phyloP scores from a whole-genome alignment of 2,888 invertebrate genomes.

The Rhogogaster chlorosoma region DNA sequence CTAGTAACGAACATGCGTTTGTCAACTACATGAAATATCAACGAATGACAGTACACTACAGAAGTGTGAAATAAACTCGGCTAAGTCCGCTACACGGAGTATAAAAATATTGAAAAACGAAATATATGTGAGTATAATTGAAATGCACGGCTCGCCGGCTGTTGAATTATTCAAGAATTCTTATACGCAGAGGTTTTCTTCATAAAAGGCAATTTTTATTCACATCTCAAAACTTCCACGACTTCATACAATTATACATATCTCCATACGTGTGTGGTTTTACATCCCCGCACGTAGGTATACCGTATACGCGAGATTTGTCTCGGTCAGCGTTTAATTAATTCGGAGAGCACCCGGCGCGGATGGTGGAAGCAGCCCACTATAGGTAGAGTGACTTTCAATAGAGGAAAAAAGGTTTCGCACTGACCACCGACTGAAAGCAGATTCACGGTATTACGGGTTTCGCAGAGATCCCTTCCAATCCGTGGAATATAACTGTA shows the following conservation, averaged over 20 bases:
- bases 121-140: neutral
- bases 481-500: neutral
- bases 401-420: neutral
- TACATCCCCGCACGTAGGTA: neutral
- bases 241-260: neutral
- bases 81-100: neutral
- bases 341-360: slow-evolving; percentile 3
- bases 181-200: neutral
- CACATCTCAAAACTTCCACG: neutral
- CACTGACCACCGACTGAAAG: neutral
- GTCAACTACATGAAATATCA: neutral
- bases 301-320: neutral
- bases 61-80: neutral
- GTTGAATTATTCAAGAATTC: slow-evolving; percentile 9
- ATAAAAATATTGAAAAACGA: neutral
- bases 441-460: neutral
- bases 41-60: neutral
- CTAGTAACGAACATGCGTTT: neutral
- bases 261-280: neutral
- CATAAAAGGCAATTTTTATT: slow-evolving; percentile 4
- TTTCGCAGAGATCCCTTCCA: neutral
- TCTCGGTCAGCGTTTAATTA: slow-evolving; percentile 43
- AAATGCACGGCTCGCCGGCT: neutral
- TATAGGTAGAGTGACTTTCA: slow-evolving; percentile 16
- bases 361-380: neutral